These are phyloP conservation scores for Parapristionchus giblindavisi DNA, from an alignment of 2,888 invertebrate species.

Conservation along the genomic window DNA sequence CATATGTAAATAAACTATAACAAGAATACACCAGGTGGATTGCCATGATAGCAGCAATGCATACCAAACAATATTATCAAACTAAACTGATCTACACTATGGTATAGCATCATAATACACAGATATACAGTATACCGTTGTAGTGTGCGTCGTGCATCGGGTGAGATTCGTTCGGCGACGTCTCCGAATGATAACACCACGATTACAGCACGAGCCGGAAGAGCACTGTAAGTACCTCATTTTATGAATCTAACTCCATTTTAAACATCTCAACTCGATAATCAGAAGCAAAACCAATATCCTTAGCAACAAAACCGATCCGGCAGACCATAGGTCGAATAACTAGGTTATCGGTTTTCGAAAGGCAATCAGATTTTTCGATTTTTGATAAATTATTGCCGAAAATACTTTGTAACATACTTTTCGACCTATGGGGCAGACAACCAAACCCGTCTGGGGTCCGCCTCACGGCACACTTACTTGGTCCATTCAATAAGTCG, in stretches of 20 bases:
- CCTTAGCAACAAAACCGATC: neutral
- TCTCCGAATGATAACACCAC: conserved; percentile 57
- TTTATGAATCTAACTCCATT: neutral
- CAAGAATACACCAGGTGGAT: too few relatives aligned
- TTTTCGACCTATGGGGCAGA: too few relatives aligned
- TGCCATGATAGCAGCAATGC: too few relatives aligned
- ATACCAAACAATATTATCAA: neutral
- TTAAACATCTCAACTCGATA: neutral
- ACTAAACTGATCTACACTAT: neutral
- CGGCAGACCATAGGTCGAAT: too few relatives aligned
- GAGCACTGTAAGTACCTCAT: conserved; percentile 40
- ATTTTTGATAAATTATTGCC: too few relatives aligned
- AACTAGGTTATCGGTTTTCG: too few relatives aligned
- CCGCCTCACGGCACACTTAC: too few relatives aligned
- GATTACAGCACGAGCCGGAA: conserved; percentile 43
- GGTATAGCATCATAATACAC: neutral
- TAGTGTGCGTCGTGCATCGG: conserved; percentile 49
- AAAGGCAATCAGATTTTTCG: too few relatives aligned
- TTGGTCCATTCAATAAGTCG: conserved; percentile 52
- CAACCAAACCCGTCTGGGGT: too few relatives aligned
- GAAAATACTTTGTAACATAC: too few relatives aligned
- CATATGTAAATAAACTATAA: too few relatives aligned
- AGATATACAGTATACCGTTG: conserved; percentile 1
- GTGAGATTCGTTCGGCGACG: conserved; percentile 54
- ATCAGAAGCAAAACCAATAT: conserved; percentile 6